phyloP scores from a whole-genome alignment of 2,113 vertebrate genomes.

The Pterocles burchelli region DNA sequence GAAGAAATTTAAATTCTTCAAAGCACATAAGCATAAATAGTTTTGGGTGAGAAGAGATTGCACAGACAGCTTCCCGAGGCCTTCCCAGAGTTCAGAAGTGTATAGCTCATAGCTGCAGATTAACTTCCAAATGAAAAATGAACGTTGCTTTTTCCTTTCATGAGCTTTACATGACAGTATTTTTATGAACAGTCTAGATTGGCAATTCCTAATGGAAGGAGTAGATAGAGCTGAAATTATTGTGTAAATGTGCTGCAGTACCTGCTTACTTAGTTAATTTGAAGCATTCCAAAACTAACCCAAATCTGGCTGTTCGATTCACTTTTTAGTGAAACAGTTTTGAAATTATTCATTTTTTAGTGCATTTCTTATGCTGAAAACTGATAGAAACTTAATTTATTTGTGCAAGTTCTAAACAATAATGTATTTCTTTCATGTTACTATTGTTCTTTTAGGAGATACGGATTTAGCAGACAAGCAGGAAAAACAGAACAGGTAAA shows the following conservation, averaged over 20 bases:
- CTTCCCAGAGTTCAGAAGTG: neutral
- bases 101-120: neutral
- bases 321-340: neutral
- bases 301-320: neutral
- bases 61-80: neutral
- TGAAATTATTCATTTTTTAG: neutral
- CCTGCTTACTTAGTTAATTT: neutral
- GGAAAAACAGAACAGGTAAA: slow-evolving; percentile 86
- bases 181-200: neutral
- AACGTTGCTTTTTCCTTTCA: neutral
- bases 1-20: neutral
- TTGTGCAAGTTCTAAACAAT: neutral
- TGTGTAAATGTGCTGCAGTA: neutral
- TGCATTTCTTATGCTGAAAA: neutral
- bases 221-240: neutral
- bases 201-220: neutral
- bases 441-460: slow-evolving; percentile 77
- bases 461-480: slow-evolving; percentile 86
- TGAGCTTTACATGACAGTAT: neutral
- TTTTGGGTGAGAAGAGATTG: neutral
- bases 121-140: neutral
- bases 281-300: neutral
- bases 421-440: neutral
- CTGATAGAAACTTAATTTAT: neutral
- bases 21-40: neutral